Evolutionary conservation across 2,113 vertebrate species (phyloP), one percentile per base, ranked within the genome.

Genomic region (Dipodomys ordii): DNA sequence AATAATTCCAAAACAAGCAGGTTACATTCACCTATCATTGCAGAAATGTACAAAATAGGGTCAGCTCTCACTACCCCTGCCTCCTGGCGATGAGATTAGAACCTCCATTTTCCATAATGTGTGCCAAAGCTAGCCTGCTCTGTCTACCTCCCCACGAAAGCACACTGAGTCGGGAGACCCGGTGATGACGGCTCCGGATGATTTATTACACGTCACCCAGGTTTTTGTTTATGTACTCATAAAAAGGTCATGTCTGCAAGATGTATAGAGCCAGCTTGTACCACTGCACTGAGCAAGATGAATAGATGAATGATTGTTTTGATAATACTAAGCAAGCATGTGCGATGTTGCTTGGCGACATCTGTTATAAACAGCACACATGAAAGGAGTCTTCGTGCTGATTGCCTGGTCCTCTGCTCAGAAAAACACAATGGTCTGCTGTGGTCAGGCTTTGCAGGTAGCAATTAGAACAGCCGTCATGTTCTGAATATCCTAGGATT

Each of bases 271-370:
- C 94, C 97, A 97, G 97, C 97, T 98, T 97, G 96, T 94, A 97
- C 95, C 28, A 1, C 76, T 27, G 96, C 91, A 88, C 94, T 96
- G 97, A 97, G 96, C 96, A 96, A 97, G 95, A 97, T 86, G 97
- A 98, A 97, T 96, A 98, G 96, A 97, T 98, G 98, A 98, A 98
- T 98, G 98, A 98, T 98, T 98, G 97, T 98, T 98, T 97, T 97
- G 98, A 97, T 98, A 97, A 96, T 97, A 97, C 98, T 97, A 98
- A 98, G 97, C 97, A 98, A 93, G 97, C 97, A 96, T 98, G 97
- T 97, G 97, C 94, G 97, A 97, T 96, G 97, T 97, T 87, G 94
- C 96, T 97, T 95, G 96, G 96, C 87, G 95, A 97, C 97, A 98
- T 98, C 98, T 98, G 97, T 97, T 97, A 96, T 97, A 97, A 96